Evolutionary conservation across 2,113 vertebrate genomes (phyloP).

Genomic region (Zosterops hypoxanthus): DNA sequence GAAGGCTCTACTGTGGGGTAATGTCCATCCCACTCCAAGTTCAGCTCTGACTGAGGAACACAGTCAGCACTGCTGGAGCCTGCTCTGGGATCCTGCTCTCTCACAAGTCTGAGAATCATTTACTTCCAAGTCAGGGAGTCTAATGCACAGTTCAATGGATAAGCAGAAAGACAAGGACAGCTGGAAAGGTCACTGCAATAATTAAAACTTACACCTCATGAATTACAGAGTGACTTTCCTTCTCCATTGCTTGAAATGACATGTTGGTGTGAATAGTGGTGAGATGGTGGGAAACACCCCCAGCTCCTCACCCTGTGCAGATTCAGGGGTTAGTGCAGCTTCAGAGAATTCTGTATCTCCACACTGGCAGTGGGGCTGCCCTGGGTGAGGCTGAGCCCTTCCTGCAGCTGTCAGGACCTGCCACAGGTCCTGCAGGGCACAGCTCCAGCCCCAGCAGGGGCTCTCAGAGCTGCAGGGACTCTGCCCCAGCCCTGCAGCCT

Average conservation of each 20-base stretch:
- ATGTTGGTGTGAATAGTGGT: neutral
- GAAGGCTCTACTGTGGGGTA: neutral
- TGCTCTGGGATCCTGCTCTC: neutral
- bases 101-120: neutral
- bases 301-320: neutral
- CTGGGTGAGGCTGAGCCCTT: neutral
- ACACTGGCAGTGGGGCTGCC: fast-evolving
- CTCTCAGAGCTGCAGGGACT: neutral
- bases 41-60: neutral
- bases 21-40: too few species aligned
- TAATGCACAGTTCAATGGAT: neutral
- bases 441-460: neutral
- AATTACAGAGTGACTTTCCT: neutral
- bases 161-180: slow-evolving; percentile 2
- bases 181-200: slow-evolving; percentile 2
- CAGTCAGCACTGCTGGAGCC: neutral
- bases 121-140: neutral
- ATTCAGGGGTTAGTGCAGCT: fast-evolving
- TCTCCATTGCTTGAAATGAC: neutral
- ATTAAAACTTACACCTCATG: neutral
- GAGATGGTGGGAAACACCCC: neutral
- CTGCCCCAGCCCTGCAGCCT: fast-evolving
- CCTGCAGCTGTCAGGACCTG: neutral
- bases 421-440: neutral
- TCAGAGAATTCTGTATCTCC: neutral